Evolutionary conservation across 2,113 vertebrate genomes (phyloP).

Genomic region (Muscicapa adusta): DNA sequence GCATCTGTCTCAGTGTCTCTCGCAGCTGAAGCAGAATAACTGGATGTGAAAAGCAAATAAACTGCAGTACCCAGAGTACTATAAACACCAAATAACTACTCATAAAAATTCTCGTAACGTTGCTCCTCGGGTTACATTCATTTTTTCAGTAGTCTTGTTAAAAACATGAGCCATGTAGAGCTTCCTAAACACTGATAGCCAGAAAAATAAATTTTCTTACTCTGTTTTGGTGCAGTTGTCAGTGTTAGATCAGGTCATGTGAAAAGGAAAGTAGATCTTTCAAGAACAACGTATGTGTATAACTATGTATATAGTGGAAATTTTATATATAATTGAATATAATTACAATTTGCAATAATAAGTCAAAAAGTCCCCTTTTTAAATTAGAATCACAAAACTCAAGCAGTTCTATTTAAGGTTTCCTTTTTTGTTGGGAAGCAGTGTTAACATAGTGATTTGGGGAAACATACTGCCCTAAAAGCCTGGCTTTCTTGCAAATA

Average conservation of each 20-base stretch:
- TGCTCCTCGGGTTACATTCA: not conserved
- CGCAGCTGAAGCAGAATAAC: not conserved
- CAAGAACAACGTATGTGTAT: not conserved
- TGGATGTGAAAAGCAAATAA: conserved; percentile 32
- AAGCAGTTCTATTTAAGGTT: not conserved
- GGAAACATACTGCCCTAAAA: not conserved
- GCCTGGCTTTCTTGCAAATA: not conserved
- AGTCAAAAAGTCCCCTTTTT: no score
- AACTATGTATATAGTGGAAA: not conserved
- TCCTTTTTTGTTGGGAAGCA: not conserved
- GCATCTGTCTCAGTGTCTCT: not conserved
- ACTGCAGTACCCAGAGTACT: not conserved
- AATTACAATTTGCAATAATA: not conserved
- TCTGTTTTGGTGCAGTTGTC: not conserved
- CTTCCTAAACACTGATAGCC: not conserved
- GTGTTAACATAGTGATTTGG: not conserved
- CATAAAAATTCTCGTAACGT: conserved; percentile 11
- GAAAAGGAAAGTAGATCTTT: not conserved
- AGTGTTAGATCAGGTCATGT: not conserved
- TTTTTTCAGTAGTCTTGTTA: conserved; percentile 23
- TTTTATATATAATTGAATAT: not conserved
- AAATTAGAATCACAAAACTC: not conserved
- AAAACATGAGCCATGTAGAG: not conserved
- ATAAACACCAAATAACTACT: conserved; percentile 18
- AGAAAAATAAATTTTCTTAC: not conserved